Evolutionary conservation across 2,113 vertebrate genomes (phyloP).

Genomic region (Puffinus mauretanicus): DNA sequence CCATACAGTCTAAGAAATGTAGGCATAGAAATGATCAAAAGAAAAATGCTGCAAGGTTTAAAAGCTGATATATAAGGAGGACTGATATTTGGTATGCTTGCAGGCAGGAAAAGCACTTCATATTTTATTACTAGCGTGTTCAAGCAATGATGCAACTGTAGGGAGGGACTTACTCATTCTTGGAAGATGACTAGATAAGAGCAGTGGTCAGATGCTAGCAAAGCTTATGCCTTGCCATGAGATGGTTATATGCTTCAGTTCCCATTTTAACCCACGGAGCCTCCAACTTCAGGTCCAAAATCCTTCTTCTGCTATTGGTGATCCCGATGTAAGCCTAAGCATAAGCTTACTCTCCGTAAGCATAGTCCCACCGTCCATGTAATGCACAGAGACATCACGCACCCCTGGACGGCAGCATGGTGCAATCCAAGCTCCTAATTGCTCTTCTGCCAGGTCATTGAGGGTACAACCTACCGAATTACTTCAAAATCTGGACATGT

Average conservation of each 20-base stretch:
- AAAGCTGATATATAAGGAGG: background rate
- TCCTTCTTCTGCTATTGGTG: background rate
- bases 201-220: background rate
- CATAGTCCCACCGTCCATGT: background rate
- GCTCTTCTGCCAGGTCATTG: background rate
- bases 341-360: background rate
- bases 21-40: background rate
- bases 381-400: background rate
- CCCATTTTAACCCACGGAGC: background rate
- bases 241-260: background rate
- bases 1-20: background rate
- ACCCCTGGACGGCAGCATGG: accelerated
- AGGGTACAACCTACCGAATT: background rate
- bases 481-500: background rate
- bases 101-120: background rate
- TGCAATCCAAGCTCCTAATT: background rate
- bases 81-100: background rate
- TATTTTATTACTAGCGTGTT: background rate
- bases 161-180: background rate
- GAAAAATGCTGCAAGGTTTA: background rate
- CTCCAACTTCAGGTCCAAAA: background rate
- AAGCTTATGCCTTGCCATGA: background rate
- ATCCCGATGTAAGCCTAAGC: background rate
- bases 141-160: background rate
- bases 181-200: background rate